Conservation (phyloP, 2,113 vertebrate species). For the Lagopus muta region DNA sequence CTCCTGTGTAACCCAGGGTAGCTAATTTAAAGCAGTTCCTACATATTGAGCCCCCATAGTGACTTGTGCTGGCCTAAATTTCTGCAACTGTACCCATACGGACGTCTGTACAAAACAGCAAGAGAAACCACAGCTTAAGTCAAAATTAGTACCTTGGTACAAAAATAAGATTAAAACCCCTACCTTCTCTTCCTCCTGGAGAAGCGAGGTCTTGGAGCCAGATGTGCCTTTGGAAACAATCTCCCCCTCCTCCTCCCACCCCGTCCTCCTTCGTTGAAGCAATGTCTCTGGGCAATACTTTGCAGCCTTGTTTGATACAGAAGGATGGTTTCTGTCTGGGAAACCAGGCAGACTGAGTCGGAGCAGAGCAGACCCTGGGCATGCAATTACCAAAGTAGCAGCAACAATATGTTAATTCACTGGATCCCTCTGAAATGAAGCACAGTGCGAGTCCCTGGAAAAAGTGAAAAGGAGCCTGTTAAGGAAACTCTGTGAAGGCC, state of each 20-base stretch:
- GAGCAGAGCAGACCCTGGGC: conserved; percentile 11
- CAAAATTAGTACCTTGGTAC: not conserved
- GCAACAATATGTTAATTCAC: conserved; percentile 73
- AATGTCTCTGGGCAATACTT: conserved; percentile 37
- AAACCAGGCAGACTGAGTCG: not conserved
- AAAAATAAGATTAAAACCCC: conserved; percentile 14
- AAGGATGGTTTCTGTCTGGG: conserved; percentile 68
- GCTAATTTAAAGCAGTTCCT: conserved; percentile 43
- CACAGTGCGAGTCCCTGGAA: conserved; percentile 54
- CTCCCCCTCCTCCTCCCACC: not conserved
- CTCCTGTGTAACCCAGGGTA: not conserved
- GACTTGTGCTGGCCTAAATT: not conserved
- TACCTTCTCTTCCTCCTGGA: not conserved
- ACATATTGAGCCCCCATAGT: not conserved
- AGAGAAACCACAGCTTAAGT: conserved; percentile 5
- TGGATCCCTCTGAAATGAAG: conserved; percentile 58
- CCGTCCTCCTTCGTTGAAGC: not conserved
- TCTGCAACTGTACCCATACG: not conserved
- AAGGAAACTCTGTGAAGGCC: conserved; percentile 57
- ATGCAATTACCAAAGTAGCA: conserved; percentile 61
- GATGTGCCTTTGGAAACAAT: not conserved
- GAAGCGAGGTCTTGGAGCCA: not conserved
- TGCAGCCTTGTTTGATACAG: conserved; percentile 38
- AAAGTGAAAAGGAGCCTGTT: conserved; percentile 69
- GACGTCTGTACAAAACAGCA: not conserved